phyloP scores from a whole-genome alignment of 2,113 vertebrate species.

The Tragelaphus strepsiceros region DNA sequence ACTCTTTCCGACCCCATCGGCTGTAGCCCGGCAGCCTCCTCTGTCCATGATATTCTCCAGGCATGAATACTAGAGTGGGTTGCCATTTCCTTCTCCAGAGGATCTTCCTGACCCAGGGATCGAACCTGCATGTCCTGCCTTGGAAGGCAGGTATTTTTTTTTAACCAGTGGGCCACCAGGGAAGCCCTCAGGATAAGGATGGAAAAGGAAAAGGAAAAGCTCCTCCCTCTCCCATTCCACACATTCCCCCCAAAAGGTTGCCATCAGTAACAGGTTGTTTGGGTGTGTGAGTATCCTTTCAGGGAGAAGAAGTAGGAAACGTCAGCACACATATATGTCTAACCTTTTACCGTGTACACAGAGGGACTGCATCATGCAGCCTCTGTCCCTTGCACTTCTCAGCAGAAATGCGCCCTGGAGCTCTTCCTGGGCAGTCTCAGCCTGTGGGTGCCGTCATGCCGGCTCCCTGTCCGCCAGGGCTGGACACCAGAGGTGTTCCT shows the following conservation, averaged over 20 bases:
- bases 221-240: background rate
- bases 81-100: background rate
- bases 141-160: background rate
- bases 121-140: background rate
- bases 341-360: background rate
- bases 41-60: background rate
- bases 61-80: background rate
- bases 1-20: background rate
- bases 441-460: background rate
- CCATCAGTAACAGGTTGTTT: background rate
- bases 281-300: background rate
- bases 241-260: background rate
- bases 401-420: background rate
- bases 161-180: background rate
- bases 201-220: background rate
- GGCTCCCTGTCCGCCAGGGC: fast-evolving
- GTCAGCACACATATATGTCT: too few species aligned
- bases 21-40: background rate
- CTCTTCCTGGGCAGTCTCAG: background rate
- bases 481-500: background rate
- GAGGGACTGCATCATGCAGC: too few species aligned
- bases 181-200: background rate
- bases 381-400: background rate
- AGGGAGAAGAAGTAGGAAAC: background rate
- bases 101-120: background rate